phyloP scores from a whole-genome alignment of 2,888 invertebrate species.

The Andricus quercusramuli region DNA sequence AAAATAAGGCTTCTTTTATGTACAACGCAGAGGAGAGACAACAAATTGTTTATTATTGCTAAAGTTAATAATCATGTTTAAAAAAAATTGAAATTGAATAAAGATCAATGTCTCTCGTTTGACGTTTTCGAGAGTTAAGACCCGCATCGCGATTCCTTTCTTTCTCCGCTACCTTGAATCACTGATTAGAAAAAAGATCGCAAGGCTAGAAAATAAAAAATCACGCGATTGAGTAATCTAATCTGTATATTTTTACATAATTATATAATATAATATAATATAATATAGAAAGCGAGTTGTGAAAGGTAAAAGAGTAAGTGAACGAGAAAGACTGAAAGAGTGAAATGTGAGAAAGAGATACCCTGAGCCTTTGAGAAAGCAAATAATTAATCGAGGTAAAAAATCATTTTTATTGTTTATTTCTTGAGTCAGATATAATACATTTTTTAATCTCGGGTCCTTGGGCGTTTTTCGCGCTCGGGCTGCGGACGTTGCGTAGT shows the following conservation, averaged over 20 bases:
- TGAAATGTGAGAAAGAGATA: conserved; percentile 42
- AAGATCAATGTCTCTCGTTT: conserved; percentile 15
- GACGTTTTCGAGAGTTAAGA: conserved; percentile 1
- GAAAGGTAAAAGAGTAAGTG: conserved; percentile 48
- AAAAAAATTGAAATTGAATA: not conserved
- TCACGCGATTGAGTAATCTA: conserved; percentile 73
- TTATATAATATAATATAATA: conserved; percentile 55
- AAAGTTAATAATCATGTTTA: not conserved
- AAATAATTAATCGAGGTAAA: conserved; percentile 59
- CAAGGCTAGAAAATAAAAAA: conserved; percentile 48
- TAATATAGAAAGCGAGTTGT: conserved; percentile 49
- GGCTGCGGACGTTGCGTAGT: conserved; percentile 75
- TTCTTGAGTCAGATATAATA: conserved; percentile 75
- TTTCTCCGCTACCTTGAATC: conserved; percentile 33
- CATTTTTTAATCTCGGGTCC: conserved; percentile 71
- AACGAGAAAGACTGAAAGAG: conserved; percentile 46
- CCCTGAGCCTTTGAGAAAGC: conserved; percentile 47
- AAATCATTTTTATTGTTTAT: conserved; percentile 73
- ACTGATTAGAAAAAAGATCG: conserved; percentile 14
- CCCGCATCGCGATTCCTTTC: conserved; percentile 28
- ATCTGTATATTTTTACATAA: conserved; percentile 76
- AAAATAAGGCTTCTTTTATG: conserved; percentile 17
- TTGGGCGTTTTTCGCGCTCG: conserved; percentile 66
- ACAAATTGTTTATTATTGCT: not conserved
- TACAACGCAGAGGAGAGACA: conserved; percentile 30